Base-by-base conservation (phyloP, 1,140 invertebrate genomes). In the Acromyrmex charruanus region DNA sequence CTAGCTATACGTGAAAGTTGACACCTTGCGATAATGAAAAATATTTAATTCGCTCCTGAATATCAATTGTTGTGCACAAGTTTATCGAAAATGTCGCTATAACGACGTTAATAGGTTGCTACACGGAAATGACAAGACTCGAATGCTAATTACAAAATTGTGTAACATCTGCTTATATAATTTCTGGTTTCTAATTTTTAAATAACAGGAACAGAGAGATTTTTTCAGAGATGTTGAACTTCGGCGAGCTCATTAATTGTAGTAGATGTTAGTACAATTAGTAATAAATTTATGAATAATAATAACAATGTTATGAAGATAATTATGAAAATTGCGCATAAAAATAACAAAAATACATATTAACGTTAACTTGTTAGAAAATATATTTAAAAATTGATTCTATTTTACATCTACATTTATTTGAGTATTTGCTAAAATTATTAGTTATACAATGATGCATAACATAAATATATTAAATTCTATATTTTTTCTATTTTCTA, bases 51-150 rank as follows among this genome's bases (percentile, higher is more conserved):
- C 14, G 9, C 18, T 16, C 1, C 12, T 12, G 3, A 18, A 25
- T 49, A 44, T 16, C 25, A 9, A 65, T 31, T n/a, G 39, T 28
- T n/a, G 0, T 35, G 4, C 10, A 21, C 31, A 7, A 14, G 3
- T 3, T 58, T n/a, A 10, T 81, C 14, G 49, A 71, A 81, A 55
- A 71, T 28, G 65, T 71, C 5, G 16, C 21, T n/a, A 16, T 31
- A 71, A 59, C 21, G 31, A 59, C 14, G 31, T 10, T 72, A 58
- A 71, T 58, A 28, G n/a, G 3, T 14, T 35, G 65, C 35, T 35
- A 44, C 28, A 28, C 51, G 65, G 51, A 81, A 81, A 81, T n/a
- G 65, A 58, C 21, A n/a, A 71, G 31, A 71, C 69, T 71, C 51
- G 6, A 49, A 44, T 25, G 51, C 68, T 71, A 55, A 69, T 55